These are phyloP conservation scores for Sebastes steindachneri DNA, from an alignment of 2,797 vertebrate genomes.

Conservation along the genomic window DNA sequence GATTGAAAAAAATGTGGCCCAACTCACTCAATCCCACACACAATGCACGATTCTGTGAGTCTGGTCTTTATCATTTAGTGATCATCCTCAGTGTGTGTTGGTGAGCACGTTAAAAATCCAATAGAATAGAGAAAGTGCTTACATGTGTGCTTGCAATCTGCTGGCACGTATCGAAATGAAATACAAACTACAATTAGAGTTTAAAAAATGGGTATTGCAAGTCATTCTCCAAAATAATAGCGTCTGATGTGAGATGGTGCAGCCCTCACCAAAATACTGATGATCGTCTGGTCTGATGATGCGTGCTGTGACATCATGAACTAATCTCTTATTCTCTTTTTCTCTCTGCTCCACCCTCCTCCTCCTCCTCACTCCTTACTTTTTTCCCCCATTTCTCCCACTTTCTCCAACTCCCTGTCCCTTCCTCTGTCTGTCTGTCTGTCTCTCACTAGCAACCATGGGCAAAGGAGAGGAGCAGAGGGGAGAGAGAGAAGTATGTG, in stretches of 20 bases:
- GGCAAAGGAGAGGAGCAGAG: constrained; percentile 73
- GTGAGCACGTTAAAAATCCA: neutral
- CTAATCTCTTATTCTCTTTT: constrained; percentile 76
- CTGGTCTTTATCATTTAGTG: neutral
- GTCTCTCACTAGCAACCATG: constrained; percentile 72
- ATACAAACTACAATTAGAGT: constrained; percentile 32
- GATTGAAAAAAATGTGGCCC: neutral
- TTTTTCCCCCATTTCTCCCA: constrained; percentile 9
- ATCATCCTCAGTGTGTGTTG: neutral
- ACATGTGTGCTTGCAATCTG: constrained; percentile 2
- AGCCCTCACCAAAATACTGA: constrained; percentile 70
- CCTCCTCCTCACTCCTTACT: constrained; percentile 16
- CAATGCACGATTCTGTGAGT: neutral
- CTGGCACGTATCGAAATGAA: constrained; percentile 21
- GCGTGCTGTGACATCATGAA: constrained; percentile 70
- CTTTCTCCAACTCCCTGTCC: constrained; percentile 50
- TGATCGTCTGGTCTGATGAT: constrained; percentile 72
- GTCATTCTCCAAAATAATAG: constrained; percentile 69
- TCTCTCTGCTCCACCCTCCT: constrained; percentile 66
- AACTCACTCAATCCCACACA: neutral
- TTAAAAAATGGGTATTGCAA: constrained; percentile 57
- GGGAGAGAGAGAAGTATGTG: constrained; percentile 75
- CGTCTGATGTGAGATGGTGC: constrained; percentile 68
- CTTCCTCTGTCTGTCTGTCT: constrained; percentile 36
- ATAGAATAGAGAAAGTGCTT: neutral